Conservation (phyloP, 2,113 vertebrate genomes). For the Entomyzon cyanotis region DNA sequence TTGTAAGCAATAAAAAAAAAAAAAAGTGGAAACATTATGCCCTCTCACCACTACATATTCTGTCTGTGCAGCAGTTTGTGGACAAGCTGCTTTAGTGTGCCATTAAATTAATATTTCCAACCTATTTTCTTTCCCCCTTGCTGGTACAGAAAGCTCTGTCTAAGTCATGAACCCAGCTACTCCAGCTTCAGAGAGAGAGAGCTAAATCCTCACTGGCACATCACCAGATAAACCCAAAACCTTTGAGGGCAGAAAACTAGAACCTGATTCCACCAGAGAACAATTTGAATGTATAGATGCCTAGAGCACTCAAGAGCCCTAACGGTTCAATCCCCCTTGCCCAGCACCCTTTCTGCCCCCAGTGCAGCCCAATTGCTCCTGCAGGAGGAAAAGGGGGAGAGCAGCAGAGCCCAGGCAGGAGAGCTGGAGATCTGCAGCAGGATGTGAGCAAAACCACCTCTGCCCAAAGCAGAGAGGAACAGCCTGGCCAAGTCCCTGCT, state of each 20-base stretch:
- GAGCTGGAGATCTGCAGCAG: neutral
- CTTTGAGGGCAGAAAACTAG: neutral
- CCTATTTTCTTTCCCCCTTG: neutral
- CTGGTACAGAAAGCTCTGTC: neutral
- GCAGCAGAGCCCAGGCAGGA: neutral
- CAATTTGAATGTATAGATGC: neutral
- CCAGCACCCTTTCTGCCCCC: neutral
- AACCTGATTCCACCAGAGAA: neutral
- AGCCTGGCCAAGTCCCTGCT: neutral
- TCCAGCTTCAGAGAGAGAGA: neutral
- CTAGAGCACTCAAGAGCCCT: neutral
- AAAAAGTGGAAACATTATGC: neutral
- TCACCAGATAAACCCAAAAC: neutral
- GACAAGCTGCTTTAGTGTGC: neutral
- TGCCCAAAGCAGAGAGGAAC: neutral
- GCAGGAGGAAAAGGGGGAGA: neutral
- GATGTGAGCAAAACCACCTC: neutral
- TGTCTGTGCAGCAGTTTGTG: neutral
- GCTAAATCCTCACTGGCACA: neutral
- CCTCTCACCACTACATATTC: neutral
- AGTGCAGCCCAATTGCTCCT: neutral
- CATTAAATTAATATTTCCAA: neutral
- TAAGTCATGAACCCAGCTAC: neutral
- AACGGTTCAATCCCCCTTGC: fast-evolving
- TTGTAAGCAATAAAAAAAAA: neutral